Conservation (phyloP, 2,797 vertebrate genomes). For the Phrynocephalus vlangalii region DNA sequence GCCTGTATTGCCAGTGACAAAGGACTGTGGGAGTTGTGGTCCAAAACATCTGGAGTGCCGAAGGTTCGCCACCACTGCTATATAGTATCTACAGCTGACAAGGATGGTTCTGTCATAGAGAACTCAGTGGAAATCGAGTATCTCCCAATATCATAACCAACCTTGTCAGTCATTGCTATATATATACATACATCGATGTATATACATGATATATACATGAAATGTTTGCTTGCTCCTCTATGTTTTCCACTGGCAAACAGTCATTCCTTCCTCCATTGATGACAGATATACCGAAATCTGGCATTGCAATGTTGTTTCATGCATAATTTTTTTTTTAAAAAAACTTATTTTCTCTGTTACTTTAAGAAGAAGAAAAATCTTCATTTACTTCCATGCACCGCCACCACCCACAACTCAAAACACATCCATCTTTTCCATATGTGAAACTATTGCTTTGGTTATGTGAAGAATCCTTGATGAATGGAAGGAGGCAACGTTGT, state of each 20-base stretch:
- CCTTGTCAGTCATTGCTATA: not conserved
- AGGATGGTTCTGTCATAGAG: not conserved
- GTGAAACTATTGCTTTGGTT: constrained; percentile 57
- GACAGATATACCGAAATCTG: not conserved
- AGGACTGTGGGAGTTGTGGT: too few species aligned
- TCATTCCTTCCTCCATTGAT: not conserved
- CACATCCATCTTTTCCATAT: constrained; percentile 42
- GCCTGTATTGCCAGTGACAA: too few species aligned
- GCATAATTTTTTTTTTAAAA: constrained; percentile 22
- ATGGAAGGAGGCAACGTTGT: constrained; percentile 62
- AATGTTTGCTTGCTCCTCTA: not conserved
- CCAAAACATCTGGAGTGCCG: too few species aligned
- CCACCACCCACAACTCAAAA: not conserved
- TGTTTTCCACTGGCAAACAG: not conserved
- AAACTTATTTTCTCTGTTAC: constrained; percentile 44
- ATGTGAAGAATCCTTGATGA: constrained; percentile 60
- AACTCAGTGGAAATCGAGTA: not conserved
- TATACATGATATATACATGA: not conserved
- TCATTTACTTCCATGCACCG: not conserved
- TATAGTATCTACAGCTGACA: not conserved
- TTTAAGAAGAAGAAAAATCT: not conserved
- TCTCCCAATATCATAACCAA: not conserved
- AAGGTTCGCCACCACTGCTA: not conserved
- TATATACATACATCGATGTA: too few species aligned
- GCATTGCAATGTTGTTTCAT: constrained; percentile 44